Base-by-base conservation (phyloP, 2,888 invertebrate species). In the Spodoptera littoralis region DNA sequence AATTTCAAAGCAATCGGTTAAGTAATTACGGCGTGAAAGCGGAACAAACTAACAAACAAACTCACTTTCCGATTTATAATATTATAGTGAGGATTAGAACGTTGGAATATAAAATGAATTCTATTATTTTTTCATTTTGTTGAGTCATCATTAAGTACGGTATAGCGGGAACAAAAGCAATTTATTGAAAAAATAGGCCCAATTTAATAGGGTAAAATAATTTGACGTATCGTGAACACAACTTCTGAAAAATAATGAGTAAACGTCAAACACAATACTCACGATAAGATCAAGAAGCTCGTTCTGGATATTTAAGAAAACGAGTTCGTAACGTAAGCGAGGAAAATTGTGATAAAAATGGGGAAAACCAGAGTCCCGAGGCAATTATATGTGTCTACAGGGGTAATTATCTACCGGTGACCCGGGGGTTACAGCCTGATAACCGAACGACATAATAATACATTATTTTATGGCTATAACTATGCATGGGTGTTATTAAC, bases 301-400 rank as follows among this genome's bases (percentile, higher is more conserved):
- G 62, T 56, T 60, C 50, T 45, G 53, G 63, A 60, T 63, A 70
- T 73, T 68, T 46, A 44, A 27, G 47, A 52, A 61, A 61, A 60
- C 59, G 63, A 60, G 56, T 65, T 57, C 44, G 46, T 65, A 60
- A 53, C 48, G 62, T 70, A 57, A 8, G 74, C 65, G 70, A 81
- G 73, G 77, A 76, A 84, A 83, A 79, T 70, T 77, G 76, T 64
- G 60, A 69, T 77, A 82, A 86, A 86, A 86, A 87, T 82, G 76
- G 65, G 70, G 72, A 69, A 73, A 76, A 81, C 75, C 79, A 69
- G 82, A 84, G 86, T 86, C 85, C 85, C 84, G 63, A 78, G 86
- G 84, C 86, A 85, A 90, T 90, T 90, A 89, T 87, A 84, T 83
- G 78, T 85, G 83, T 88, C 85, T 88, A 85, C 86, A 83, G 81